Base-by-base conservation (phyloP, 53 echinoderm and acorn worm species). In the Patiria pectinifera region DNA sequence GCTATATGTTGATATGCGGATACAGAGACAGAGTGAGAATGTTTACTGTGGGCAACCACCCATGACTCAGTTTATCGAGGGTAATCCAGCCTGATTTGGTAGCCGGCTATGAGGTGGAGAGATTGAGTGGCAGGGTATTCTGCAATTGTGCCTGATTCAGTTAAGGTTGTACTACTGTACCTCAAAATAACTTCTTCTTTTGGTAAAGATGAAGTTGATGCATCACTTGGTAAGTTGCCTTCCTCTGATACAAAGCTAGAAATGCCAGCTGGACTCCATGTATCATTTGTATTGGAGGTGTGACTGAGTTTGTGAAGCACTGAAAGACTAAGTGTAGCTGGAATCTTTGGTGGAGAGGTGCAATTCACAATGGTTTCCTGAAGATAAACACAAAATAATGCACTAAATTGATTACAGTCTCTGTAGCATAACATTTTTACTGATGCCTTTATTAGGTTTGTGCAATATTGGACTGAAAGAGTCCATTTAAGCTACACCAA, bases 261-360 rank as follows among this genome's bases (percentile, higher is more conserved):
- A 13, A 66, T 66, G 66, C 10, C 13, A 66, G 66, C 3, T 11
- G 66, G 15, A 15, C 19, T 14, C 66, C 19, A 18, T 15, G 14
- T 18, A 11, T 66, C 66, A 66, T 66, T 66, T 66, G 4, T 3
- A 14, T 15, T 4, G 6, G 19, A 66, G 19, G 66, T 66, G 66
- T 11, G 3, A 15, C 66, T 66, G 19, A 14, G 19, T 16, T 66
- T 66, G 4, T 11, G 66, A 76, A 76, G 76, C 14, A 45, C 49
- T 75, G 87, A 86, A 71, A 53, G 63, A 14, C 66, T 47, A 6
- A 92, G 58, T 61, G 79, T 92, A 12, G 74, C 6, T 35, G 93
- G 84, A 66, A 95, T 69, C 21, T 93, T 76, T 63, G 95, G 95
- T 44, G 95, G 93, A 58, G 95, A 95, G 35, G 90, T 93, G 25